phyloP scores from a whole-genome alignment of 1,140 invertebrate genomes.

The Calliphora vicina region DNA sequence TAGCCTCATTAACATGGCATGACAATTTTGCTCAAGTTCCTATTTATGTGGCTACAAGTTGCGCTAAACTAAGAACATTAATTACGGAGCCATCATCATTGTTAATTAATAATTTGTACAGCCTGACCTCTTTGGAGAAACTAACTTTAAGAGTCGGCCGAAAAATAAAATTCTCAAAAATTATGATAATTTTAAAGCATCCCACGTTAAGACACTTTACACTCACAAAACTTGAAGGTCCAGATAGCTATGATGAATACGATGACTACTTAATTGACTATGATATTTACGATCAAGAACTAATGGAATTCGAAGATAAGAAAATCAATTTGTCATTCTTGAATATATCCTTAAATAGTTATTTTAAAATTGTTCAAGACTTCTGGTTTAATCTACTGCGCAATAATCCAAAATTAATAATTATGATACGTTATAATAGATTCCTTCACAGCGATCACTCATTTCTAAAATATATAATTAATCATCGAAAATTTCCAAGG shows the following conservation, averaged over 20 bases:
- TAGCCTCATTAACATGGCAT: not conserved
- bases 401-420: not conserved
- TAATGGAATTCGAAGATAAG: not conserved
- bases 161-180: not conserved
- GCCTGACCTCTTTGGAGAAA: not conserved
- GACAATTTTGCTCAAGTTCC: not conserved
- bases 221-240: not conserved
- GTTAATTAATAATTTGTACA: not conserved
- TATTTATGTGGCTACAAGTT: not conserved
- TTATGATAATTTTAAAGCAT: not conserved
- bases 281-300: not conserved
- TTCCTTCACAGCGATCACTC: not conserved
- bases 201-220: not conserved
- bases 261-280: not conserved
- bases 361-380: not conserved
- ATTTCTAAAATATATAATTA: not conserved
- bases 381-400: not conserved
- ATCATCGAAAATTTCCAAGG: not conserved
- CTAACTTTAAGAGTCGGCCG: not conserved
- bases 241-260: not conserved
- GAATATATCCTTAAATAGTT: not conserved
- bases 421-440: constrained; percentile 5
- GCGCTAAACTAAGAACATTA: not conserved
- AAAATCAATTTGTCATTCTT: not conserved
- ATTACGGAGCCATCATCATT: not conserved